Evolutionary conservation across 2,888 invertebrate genomes (phyloP).

Genomic region (Acanthopleura granulata): DNA sequence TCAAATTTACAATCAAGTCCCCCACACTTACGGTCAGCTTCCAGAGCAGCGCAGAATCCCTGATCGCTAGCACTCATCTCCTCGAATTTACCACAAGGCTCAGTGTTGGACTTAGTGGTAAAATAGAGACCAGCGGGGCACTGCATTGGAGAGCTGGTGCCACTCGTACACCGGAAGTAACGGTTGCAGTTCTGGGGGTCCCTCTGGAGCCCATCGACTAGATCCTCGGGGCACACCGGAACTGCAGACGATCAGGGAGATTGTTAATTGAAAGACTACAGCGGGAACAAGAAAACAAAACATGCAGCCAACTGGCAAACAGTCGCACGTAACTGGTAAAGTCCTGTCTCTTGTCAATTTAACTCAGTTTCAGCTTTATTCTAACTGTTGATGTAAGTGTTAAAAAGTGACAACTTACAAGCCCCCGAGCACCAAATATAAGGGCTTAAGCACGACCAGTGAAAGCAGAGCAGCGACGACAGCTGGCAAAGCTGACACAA

Average conservation of each 20-base stretch:
- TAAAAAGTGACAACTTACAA: not conserved
- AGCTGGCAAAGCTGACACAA: not conserved
- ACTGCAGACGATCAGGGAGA: not conserved
- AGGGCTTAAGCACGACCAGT: no score
- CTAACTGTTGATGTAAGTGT: no score
- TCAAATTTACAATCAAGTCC: no score
- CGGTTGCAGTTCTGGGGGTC: not conserved
- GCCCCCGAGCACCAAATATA: not conserved
- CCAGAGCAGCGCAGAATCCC: not conserved
- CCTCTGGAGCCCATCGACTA: not conserved
- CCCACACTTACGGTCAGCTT: conserved; percentile 1
- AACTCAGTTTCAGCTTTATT: no score
- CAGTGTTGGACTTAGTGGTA: not conserved
- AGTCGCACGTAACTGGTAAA: no score
- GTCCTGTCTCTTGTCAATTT: no score
- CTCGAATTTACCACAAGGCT: not conserved
- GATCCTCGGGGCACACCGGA: not conserved
- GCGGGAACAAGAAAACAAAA: no score
- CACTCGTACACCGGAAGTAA: not conserved
- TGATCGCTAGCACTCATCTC: not conserved
- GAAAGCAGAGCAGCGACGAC: no score
- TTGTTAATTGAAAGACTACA: no score
- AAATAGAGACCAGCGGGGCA: conserved; percentile 10
- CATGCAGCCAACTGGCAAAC: no score
- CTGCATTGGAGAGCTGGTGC: not conserved